Evolutionary conservation across 2,113 vertebrate species (phyloP).

Genomic region (Raja brachyura): DNA sequence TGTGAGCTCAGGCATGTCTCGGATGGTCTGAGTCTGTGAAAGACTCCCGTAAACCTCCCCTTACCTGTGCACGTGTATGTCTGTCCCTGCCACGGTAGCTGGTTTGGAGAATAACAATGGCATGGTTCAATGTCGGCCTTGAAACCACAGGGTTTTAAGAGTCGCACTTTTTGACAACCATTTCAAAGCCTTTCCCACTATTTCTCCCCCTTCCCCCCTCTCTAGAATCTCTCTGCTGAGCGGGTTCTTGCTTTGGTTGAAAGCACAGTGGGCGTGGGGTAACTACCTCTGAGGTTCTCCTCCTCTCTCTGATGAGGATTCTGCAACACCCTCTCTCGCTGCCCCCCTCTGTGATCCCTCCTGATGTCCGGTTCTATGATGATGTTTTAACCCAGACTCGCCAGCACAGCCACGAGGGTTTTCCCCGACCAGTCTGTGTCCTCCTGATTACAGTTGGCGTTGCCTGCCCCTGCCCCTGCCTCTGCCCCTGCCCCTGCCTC

Average conservation of each 20-base stretch:
- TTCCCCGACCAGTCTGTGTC: too few relatives aligned
- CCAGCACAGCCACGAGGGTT: too few relatives aligned
- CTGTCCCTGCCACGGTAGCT: not conserved
- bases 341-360: too few relatives aligned
- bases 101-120: not conserved
- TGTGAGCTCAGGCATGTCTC: constrained; percentile 10
- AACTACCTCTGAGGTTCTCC: not conserved
- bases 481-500: too few relatives aligned
- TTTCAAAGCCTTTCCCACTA: not conserved
- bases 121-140: not conserved
- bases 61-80: not conserved
- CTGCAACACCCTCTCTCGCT: too few relatives aligned
- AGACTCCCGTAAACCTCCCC: not conserved
- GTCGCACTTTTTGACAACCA: not conserved
- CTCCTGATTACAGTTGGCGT: too few relatives aligned
- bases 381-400: too few relatives aligned
- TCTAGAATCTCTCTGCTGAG: not conserved
- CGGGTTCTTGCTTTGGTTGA: not conserved
- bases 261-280: not conserved
- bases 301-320: too few relatives aligned
- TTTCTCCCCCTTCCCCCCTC: too few relatives aligned
- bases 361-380: too few relatives aligned
- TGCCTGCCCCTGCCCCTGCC: too few relatives aligned
- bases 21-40: too few relatives aligned
- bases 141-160: not conserved